Percentiles rank a stretch among this genome's conserved stretches.
phyloP scores from a whole-genome alignment of 2,113 vertebrate genomes.

The Leptodactylus fuscus region DNA sequence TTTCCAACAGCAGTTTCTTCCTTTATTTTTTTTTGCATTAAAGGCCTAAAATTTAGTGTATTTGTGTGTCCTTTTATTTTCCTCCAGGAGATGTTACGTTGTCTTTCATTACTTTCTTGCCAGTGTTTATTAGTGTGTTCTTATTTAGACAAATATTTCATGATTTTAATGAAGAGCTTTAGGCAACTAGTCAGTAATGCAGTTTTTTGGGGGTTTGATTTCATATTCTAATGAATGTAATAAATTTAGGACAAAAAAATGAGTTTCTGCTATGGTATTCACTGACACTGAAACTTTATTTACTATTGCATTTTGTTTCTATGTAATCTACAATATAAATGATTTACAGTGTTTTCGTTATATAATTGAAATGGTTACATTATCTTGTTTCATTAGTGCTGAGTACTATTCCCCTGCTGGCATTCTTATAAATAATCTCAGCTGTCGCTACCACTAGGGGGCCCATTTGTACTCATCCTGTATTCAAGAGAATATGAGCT shows the following conservation, averaged over 20 bases:
- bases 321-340: too few species aligned
- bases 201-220: neutral
- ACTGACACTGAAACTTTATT: too few species aligned
- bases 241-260: neutral
- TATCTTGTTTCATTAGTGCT: too few species aligned
- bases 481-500: too few species aligned
- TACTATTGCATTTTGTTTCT: too few species aligned
- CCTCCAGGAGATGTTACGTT: slow-evolving; percentile 11
- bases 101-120: slow-evolving; percentile 11
- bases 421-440: too few species aligned
- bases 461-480: too few species aligned
- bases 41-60: neutral
- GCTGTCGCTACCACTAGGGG: too few species aligned
- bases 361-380: too few species aligned
- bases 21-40: neutral
- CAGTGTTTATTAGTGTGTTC: neutral
- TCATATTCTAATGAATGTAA: neutral
- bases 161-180: neutral
- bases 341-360: too few species aligned
- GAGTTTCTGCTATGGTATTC: neutral
- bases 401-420: too few species aligned
- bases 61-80: slow-evolving; percentile 6
- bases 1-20: neutral
- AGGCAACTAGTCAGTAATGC: slow-evolving; percentile 7
- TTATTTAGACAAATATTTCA: slow-evolving; percentile 29